Conservation (phyloP, 2,113 vertebrate species). For the Trochalopteron elliotii region DNA sequence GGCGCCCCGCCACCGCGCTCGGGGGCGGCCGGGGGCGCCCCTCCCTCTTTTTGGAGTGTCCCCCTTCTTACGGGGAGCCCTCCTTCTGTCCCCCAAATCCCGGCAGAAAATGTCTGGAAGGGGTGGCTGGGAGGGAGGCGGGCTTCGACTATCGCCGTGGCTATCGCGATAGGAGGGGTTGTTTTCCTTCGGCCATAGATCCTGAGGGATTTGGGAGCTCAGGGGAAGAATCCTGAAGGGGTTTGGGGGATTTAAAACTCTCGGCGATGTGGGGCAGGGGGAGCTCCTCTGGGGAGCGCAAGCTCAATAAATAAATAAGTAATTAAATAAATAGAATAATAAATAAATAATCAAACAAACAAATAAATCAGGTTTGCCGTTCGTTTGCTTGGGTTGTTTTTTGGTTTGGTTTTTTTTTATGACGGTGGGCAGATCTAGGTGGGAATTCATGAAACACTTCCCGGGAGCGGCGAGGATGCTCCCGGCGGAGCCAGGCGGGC, state of each 20-base stretch:
- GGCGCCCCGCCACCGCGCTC: constrained; percentile 24
- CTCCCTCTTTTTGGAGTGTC: background rate
- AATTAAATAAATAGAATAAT: background rate
- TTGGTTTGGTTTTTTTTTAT: background rate
- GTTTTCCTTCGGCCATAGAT: background rate
- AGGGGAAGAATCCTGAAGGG: background rate
- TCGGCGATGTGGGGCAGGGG: background rate
- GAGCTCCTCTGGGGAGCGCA: background rate
- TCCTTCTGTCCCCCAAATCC: background rate
- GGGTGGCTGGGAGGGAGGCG: background rate
- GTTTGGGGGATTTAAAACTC: background rate
- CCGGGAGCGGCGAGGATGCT: background rate
- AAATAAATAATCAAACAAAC: background rate
- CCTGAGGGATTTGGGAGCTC: background rate
- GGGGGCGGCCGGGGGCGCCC: background rate
- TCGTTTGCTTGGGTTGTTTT: background rate
- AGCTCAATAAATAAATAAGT: background rate
- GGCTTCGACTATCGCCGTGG: background rate
- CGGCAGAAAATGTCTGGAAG: background rate
- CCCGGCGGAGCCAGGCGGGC: background rate
- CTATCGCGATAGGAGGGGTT: background rate
- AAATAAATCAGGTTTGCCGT: background rate
- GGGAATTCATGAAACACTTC: background rate
- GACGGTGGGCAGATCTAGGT: background rate
- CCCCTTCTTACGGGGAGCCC: background rate